Evolutionary conservation across 2,888 invertebrate species (phyloP).

Genomic region (Andrena bucephala): DNA sequence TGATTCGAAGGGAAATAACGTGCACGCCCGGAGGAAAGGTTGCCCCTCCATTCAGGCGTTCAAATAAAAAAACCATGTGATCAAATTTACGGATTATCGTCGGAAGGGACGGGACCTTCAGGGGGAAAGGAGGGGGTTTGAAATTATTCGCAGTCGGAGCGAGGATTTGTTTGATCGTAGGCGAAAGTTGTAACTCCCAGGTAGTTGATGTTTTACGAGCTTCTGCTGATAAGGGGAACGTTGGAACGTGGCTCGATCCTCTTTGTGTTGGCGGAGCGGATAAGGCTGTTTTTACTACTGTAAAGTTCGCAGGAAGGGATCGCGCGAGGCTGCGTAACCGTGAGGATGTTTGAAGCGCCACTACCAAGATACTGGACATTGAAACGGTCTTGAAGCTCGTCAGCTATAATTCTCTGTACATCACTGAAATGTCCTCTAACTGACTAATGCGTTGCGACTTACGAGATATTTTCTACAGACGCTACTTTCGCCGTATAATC

Average conservation of each 20-base stretch:
- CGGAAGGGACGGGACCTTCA: not conserved
- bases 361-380: not conserved
- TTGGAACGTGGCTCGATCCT: not conserved
- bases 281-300: not conserved
- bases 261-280: constrained; percentile 1
- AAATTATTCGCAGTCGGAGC: not conserved
- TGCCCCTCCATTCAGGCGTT: not conserved
- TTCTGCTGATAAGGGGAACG: constrained; percentile 1
- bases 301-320: not conserved
- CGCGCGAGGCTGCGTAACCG: not conserved
- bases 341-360: too few species aligned
- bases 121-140: not conserved
- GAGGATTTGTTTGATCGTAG: constrained; percentile 2
- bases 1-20: not conserved
- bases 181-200: not conserved
- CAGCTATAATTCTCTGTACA: not conserved
- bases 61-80: not conserved
- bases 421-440: not conserved
- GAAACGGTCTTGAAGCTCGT: not conserved
- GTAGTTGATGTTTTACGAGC: constrained; percentile 7
- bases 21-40: not conserved
- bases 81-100: not conserved
- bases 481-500: not conserved
- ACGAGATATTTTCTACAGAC: too few species aligned
- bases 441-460: not conserved